Percentiles rank a stretch among this genome's conserved stretches.
These are phyloP conservation scores for Pelochelys cantorii DNA, from an alignment of 2,797 vertebrate genomes.

Conservation along the genomic window DNA sequence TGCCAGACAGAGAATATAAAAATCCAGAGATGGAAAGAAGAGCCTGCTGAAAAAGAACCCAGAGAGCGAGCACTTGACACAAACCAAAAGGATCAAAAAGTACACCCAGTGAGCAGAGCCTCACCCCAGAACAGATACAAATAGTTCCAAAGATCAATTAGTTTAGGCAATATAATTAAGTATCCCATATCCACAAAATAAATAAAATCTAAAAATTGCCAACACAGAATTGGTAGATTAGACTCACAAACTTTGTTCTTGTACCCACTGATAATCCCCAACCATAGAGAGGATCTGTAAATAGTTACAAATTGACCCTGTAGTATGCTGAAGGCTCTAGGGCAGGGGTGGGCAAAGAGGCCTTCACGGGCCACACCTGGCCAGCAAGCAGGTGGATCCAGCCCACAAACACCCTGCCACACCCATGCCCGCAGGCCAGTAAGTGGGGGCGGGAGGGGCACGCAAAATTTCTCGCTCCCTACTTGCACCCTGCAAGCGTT, in stretches of 20 bases:
- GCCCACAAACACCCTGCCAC: too few relatives aligned
- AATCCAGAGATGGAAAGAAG: not conserved
- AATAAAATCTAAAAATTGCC: not conserved
- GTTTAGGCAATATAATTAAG: not conserved
- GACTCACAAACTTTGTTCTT: not conserved
- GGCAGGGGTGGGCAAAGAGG: too few relatives aligned
- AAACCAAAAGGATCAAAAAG: rapidly evolving
- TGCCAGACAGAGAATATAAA: not conserved
- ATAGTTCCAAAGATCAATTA: not conserved
- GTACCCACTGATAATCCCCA: constrained; percentile 34
- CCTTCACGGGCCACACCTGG: too few relatives aligned
- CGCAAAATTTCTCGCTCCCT: too few relatives aligned
- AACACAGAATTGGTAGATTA: not conserved
- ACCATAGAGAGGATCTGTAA: constrained; percentile 50
- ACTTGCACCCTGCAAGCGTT: too few relatives aligned
- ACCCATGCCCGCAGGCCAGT: too few relatives aligned
- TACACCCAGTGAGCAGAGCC: not conserved
- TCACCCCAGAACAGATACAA: not conserved
- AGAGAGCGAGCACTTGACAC: not conserved
- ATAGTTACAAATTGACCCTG: constrained; percentile 41
- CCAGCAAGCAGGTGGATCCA: too few relatives aligned
- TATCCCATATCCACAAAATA: not conserved
- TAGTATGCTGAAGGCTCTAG: constrained; percentile 22
- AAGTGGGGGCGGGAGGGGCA: too few relatives aligned
- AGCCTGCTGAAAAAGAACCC: not conserved